Percentiles rank a stretch among this genome's conserved stretches.
Evolutionary conservation across 2,888 invertebrate species (phyloP).

Genomic region (Teleogryllus oceanicus): DNA sequence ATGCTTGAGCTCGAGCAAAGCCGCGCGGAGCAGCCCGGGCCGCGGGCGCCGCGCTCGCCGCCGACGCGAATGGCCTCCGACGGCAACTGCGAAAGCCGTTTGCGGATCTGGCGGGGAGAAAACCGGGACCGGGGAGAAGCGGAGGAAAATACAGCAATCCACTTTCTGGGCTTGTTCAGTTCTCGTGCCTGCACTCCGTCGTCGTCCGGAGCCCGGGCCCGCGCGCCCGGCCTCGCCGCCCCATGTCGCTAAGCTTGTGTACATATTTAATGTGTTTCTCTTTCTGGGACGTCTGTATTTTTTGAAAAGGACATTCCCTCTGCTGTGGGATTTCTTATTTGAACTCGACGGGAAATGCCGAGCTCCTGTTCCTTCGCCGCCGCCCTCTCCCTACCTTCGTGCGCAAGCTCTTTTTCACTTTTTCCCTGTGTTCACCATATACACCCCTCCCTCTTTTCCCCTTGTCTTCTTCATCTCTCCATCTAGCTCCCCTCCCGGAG

Average conservation of each 20-base stretch:
- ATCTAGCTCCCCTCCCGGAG: no score
- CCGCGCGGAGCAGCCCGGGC: neutral
- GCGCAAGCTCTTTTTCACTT: no score
- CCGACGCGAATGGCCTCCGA: neutral
- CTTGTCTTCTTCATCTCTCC: no score
- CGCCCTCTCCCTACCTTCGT: neutral
- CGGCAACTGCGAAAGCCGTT: neutral
- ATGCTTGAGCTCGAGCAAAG: neutral
- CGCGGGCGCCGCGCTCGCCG: neutral
- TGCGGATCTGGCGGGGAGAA: neutral
- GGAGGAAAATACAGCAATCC: constrained; percentile 18
- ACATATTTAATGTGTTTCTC: constrained; percentile 18
- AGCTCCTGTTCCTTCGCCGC: neutral
- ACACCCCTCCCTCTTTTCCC: no score
- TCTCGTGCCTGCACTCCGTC: neutral
- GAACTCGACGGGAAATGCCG: constrained; percentile 6
- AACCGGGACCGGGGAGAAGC: neutral
- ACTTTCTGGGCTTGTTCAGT: neutral
- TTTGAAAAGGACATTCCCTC: neutral
- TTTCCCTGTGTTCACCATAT: no score
- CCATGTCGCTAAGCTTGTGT: constrained; percentile 18
- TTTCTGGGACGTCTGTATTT: constrained; percentile 10
- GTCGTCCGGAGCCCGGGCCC: neutral
- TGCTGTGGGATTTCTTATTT: constrained; percentile 18
- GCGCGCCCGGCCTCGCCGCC: neutral